A percentile compares a stretch with the other conserved stretches of the same genome.
These are phyloP conservation scores for Ellobius talpinus DNA, from an alignment of 2,113 vertebrate genomes.

Conservation along the genomic window DNA sequence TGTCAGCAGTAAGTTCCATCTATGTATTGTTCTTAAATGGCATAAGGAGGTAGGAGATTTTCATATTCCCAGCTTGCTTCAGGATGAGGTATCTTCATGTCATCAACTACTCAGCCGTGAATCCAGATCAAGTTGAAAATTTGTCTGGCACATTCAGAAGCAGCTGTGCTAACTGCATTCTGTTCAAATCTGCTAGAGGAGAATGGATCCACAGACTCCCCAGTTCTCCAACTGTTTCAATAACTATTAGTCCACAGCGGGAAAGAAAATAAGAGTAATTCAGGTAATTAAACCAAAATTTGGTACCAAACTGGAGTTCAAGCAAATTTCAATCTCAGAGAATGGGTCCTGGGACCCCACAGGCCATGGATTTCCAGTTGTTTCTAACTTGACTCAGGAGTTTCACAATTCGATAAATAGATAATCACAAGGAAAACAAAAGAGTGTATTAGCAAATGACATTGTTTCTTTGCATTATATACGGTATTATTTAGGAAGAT, in stretches of 20 bases:
- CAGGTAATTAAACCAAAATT: background rate
- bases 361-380: background rate
- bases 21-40: background rate
- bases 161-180: constrained; percentile 1
- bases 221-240: constrained; percentile 13
- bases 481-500: background rate
- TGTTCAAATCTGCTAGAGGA: constrained; percentile 25
- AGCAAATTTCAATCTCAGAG: background rate
- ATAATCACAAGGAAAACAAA: background rate
- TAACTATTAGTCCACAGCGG: background rate
- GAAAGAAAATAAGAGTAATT: constrained; percentile 45
- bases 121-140: constrained; percentile 17
- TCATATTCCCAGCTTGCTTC: background rate
- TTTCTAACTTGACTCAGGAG: constrained; percentile 14
- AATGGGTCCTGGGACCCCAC: background rate
- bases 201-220: background rate
- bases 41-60: background rate
- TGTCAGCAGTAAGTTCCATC: background rate
- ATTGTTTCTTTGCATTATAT: rapidly evolving
- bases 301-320: background rate
- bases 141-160: background rate
- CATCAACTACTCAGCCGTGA: background rate
- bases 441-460: background rate
- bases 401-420: background rate
- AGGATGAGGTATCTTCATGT: background rate